These are phyloP conservation scores for Poliocrania exsul DNA, from an alignment of 2,797 vertebrate species.

Conservation along the genomic window DNA sequence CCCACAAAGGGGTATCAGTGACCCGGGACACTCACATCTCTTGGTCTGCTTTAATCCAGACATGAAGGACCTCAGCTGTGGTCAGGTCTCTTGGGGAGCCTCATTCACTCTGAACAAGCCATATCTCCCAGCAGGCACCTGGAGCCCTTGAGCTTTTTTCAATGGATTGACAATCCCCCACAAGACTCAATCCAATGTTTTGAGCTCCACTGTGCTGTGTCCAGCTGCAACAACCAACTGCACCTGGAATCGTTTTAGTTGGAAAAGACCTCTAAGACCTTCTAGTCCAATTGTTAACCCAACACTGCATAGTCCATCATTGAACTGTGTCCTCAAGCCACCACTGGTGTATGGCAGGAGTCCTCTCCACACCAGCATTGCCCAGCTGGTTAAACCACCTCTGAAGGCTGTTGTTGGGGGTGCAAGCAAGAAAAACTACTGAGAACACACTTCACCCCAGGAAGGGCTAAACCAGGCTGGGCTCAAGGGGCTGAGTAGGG, in stretches of 20 bases:
- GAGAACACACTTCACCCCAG: rapidly evolving
- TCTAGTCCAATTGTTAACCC: not conserved
- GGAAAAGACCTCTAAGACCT: not conserved
- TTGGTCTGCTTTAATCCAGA: not conserved
- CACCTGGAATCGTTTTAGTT: not conserved
- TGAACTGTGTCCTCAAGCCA: rapidly evolving
- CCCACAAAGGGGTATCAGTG: not conserved
- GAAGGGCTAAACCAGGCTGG: not conserved
- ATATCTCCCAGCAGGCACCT: rapidly evolving
- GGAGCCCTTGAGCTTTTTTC: not conserved
- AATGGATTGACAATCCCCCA: too few relatives aligned
- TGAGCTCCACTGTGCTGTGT: not conserved
- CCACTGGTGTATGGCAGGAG: rapidly evolving
- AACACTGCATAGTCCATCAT: too few relatives aligned
- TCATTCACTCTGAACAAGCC: not conserved
- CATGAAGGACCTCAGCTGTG: not conserved
- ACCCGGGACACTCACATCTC: rapidly evolving
- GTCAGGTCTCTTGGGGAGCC: not conserved
- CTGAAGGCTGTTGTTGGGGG: not conserved
- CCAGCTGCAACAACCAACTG: not conserved
- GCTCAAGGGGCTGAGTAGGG: rapidly evolving
- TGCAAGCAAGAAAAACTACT: not conserved
- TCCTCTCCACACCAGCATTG: not conserved
- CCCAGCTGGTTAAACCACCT: not conserved
- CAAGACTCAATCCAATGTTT: not conserved